Evolutionary conservation across 2,113 vertebrate species (phyloP).

Genomic region (Trichomycterus rosablanca): DNA sequence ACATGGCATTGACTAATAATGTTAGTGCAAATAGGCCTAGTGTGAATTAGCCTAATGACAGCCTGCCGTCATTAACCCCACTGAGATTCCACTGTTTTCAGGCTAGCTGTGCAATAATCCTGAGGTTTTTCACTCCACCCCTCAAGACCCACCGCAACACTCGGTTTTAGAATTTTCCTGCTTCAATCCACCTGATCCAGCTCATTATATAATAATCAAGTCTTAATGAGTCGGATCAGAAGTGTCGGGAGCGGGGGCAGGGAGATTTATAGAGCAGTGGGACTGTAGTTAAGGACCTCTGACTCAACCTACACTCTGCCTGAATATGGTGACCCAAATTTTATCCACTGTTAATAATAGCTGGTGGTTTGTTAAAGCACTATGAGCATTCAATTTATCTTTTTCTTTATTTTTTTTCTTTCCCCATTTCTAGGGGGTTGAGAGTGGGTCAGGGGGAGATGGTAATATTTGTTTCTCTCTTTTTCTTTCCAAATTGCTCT

Average conservation of each 20-base stretch:
- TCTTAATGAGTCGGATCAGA: neutral
- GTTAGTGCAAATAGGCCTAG: slow-evolving; percentile 12
- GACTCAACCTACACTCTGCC: neutral
- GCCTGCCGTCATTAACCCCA: slow-evolving; percentile 1
- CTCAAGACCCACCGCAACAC: neutral
- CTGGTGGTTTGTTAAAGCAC: neutral
- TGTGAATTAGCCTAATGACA: slow-evolving; percentile 8
- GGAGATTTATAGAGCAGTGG: neutral
- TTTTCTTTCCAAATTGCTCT: no score
- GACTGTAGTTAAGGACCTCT: neutral
- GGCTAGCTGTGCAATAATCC: neutral
- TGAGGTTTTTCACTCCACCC: neutral
- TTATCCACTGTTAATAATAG: neutral
- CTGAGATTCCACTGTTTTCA: neutral
- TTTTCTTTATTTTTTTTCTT: no score
- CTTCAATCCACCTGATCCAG: slow-evolving; percentile 1
- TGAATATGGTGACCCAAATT: neutral
- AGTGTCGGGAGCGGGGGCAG: neutral
- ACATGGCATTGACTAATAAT: neutral
- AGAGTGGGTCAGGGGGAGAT: no score
- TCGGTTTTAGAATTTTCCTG: neutral
- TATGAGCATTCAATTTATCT: no score
- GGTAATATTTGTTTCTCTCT: no score
- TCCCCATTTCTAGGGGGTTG: no score
- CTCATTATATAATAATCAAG: neutral